Evolutionary conservation across 2,113 vertebrate species (phyloP), one percentile per base, ranked within the genome.

Genomic region (Thymallus thymallus): DNA sequence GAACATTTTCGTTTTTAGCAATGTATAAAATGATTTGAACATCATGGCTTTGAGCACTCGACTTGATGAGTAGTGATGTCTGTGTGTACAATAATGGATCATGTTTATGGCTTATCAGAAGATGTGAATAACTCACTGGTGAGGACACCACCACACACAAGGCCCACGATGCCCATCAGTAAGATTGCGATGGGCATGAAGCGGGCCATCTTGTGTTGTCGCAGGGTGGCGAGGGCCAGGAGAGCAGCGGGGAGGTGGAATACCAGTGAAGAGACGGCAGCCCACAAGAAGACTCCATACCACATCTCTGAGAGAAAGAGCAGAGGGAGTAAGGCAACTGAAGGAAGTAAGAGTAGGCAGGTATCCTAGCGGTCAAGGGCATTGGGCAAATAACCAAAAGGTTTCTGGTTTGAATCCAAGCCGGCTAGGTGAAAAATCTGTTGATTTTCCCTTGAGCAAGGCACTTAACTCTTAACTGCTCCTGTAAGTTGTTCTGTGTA

Each of bases 241-340:
- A 99, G 73, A 12, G 94, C 96, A 0, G 96, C 96, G 0, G 96
- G 96, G 78, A 96, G 88, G 82, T 99, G 97, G 88, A 99, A 96
- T 75, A 95, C 88, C 73, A 99, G 88, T 0, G 97, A 98, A 18
- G 97, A 98, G 60, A 99, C 94, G 1, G 96, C 88, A 0, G 96
- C 95, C 98, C 98, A 99, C 72, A 99, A 88, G 85, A 99, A 98
- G 76, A 99, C 95, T 0, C 96, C 96, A 10, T 98, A 99, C 98
- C 97, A 99, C 98, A 99, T 99, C 90, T 98, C 98, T 98, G 71
- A 81, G 61, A 0, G 16, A 32, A 46, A 13, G 35, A 41, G 35
- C 35, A 41, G 35, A 41, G 35, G 35, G 35, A 41, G 35, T 41
- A 3, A 41, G 2, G 35, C 35, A 41, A 41, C 35, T 12, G 35